Conservation (phyloP, 23 tunicate genomes). For the Oikopleura albicans region DNA sequence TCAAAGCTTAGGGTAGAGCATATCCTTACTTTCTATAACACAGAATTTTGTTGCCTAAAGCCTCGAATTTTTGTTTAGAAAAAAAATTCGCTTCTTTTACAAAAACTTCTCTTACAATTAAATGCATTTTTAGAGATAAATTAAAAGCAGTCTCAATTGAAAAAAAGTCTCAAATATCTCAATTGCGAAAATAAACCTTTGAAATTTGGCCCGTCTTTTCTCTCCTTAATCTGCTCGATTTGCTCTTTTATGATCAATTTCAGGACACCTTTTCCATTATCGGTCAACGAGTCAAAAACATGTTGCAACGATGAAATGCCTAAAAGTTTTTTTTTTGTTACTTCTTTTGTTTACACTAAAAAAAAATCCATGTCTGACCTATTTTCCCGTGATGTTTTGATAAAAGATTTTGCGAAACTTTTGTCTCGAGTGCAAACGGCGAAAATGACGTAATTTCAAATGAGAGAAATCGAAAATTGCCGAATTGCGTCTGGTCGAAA, state of each 20-base stretch:
- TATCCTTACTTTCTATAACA: no score
- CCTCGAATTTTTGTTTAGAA: no score
- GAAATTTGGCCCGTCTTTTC: constrained; percentile 3
- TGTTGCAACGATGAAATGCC: background rate
- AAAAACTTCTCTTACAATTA: no score
- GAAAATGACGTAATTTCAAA: background rate
- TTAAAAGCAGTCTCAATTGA: no score
- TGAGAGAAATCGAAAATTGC: background rate
- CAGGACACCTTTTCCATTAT: constrained; percentile 3
- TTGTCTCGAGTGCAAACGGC: background rate
- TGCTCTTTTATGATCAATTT: constrained; percentile 2
- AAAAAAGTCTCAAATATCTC: no score
- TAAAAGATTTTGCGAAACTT: background rate
- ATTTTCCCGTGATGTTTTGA: background rate
- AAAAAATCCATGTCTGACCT: background rate
- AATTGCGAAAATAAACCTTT: background rate
- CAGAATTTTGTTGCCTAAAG: no score
- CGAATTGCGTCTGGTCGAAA: background rate
- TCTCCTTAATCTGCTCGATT: background rate
- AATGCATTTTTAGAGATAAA: no score
- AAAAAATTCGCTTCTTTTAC: no score
- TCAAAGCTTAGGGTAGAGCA: no score
- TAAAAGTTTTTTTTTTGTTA: no score
- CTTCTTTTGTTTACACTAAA: no score
- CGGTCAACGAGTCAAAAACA: constrained; percentile 7